phyloP scores from a whole-genome alignment of 2,113 vertebrate species.

The Neogale vison region DNA sequence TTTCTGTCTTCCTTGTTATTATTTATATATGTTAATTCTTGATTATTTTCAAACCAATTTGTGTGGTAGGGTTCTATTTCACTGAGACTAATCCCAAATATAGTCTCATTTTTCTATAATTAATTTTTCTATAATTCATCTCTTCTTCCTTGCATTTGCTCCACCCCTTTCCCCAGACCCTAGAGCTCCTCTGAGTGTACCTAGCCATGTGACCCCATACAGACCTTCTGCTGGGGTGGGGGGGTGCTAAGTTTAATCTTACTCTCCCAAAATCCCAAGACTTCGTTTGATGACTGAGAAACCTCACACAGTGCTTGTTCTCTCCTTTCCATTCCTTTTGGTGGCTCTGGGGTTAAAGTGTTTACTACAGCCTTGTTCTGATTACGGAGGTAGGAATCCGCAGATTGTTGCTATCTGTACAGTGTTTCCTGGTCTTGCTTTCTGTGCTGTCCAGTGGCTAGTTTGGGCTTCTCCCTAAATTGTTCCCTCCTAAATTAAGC shows the following conservation, averaged over 20 bases:
- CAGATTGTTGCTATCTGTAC: not conserved
- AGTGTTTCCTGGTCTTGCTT: not conserved
- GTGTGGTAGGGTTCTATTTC: not conserved
- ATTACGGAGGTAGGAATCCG: not conserved
- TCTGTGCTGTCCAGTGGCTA: not conserved
- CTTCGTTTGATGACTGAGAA: not conserved
- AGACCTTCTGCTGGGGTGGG: not conserved
- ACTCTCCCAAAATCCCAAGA: not conserved
- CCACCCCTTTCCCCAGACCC: not conserved
- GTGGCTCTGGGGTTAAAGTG: not conserved
- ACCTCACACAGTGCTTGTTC: not conserved
- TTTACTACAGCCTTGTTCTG: not conserved
- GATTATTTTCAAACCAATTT: not conserved
- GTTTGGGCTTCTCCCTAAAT: not conserved
- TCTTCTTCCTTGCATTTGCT: not conserved
- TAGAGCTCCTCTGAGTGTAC: not conserved
- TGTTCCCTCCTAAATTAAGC: not conserved
- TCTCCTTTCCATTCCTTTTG: not conserved
- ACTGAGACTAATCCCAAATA: not conserved
- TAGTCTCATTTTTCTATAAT: too few relatives aligned
- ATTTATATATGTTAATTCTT: not conserved
- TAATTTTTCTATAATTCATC: not conserved
- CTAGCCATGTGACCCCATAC: not conserved
- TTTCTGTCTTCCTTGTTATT: not conserved
- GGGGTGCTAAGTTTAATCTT: not conserved